Conservation (phyloP, 2,888 invertebrate genomes). For the Drosophila tanythrix region DNA sequence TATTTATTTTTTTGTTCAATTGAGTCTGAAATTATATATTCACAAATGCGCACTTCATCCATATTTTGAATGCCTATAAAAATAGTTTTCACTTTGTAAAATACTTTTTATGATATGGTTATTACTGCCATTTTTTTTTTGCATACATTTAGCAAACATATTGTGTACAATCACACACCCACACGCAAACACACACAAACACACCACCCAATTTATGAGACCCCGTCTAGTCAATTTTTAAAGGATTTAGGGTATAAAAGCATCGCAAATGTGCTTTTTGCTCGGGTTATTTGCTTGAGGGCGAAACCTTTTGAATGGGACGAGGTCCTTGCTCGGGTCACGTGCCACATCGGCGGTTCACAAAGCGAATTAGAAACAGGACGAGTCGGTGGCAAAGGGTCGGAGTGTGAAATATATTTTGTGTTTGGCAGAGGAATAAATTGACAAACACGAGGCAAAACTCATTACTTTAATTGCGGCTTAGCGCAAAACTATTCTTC, state of each 20-base stretch:
- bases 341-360: conserved; percentile 29
- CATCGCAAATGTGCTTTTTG: conserved; percentile 26
- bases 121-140: background rate
- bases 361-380: conserved; percentile 35
- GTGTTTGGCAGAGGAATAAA: conserved; percentile 37
- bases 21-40: background rate
- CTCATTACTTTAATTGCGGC: conserved; percentile 50
- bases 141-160: background rate
- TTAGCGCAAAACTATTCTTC: background rate
- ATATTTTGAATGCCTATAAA: background rate
- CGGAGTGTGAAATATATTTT: conserved; percentile 27
- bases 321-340: conserved; percentile 41
- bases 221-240: background rate
- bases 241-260: conserved; percentile 15
- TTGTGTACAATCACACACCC: background rate
- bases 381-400: conserved; percentile 9
- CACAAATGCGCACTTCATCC: background rate
- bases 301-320: conserved; percentile 1
- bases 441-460: conserved; percentile 33
- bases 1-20: background rate
- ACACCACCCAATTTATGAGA: background rate
- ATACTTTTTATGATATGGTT: background rate
- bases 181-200: background rate
- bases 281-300: conserved; percentile 2
- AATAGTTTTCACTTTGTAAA: background rate